Conservation (phyloP, 2,888 invertebrate genomes). For the Agrotis exclamationis region DNA sequence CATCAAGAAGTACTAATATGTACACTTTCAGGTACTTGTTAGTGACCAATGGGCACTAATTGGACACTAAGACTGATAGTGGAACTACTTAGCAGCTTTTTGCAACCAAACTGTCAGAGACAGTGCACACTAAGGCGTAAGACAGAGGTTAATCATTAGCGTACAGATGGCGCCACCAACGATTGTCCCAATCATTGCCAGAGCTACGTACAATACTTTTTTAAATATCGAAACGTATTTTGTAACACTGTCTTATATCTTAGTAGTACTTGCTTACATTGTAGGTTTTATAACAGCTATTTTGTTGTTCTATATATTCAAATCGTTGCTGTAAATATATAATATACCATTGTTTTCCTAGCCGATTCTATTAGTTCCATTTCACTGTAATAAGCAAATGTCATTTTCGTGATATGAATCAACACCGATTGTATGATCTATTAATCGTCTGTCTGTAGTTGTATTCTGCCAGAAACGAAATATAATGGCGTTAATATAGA, state of each 20-base stretch:
- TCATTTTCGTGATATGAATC: slow-evolving; percentile 22
- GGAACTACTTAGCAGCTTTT: slow-evolving; percentile 68
- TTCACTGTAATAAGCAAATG: slow-evolving; percentile 41
- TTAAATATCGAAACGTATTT: neutral
- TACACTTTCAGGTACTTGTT: slow-evolving; percentile 40
- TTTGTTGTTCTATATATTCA: slow-evolving; percentile 43
- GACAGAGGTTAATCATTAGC: slow-evolving; percentile 30
- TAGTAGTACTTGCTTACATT: slow-evolving; percentile 43
- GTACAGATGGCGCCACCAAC: slow-evolving; percentile 24
- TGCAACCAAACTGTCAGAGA: slow-evolving; percentile 59
- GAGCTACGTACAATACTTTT: neutral
- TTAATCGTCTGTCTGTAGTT: slow-evolving; percentile 31
- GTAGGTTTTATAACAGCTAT: slow-evolving; percentile 31
- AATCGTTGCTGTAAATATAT: slow-evolving; percentile 57
- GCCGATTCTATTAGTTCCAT: slow-evolving; percentile 54
- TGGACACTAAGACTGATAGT: slow-evolving; percentile 74
- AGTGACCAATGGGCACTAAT: slow-evolving; percentile 55
- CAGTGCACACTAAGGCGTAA: slow-evolving; percentile 40
- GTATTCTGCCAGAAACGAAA: slow-evolving; percentile 43
- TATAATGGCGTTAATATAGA: slow-evolving; percentile 48
- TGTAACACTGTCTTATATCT: slow-evolving; percentile 42
- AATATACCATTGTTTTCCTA: slow-evolving; percentile 59
- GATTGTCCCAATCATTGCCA: slow-evolving; percentile 2
- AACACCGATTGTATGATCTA: slow-evolving; percentile 5
- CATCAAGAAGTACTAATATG: slow-evolving; percentile 25